These are phyloP conservation scores for Schizothorax lantsangensis DNA, from an alignment of 2,797 vertebrate species.

Conservation along the genomic window DNA sequence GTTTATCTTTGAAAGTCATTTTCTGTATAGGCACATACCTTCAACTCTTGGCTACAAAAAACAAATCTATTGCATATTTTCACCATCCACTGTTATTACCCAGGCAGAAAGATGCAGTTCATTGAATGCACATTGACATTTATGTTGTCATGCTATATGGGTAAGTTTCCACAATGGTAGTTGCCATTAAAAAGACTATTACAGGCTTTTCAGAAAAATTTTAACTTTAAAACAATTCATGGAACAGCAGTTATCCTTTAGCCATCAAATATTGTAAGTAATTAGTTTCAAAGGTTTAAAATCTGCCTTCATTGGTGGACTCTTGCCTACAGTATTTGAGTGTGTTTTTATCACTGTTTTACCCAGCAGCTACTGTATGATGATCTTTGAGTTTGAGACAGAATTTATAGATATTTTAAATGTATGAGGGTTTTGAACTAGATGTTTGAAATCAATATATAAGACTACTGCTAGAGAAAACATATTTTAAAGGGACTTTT, in stretches of 20 bases:
- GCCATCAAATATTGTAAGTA: too few species aligned
- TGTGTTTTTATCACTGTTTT: not conserved
- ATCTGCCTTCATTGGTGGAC: too few species aligned
- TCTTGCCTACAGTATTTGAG: not conserved
- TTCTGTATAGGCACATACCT: not conserved
- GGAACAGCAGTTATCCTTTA: not conserved
- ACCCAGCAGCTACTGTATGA: not conserved
- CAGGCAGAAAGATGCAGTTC: not conserved
- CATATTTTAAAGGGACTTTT: not conserved
- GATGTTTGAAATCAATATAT: not conserved
- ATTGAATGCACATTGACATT: not conserved
- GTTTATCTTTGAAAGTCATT: not conserved
- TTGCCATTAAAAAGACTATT: not conserved
- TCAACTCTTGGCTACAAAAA: not conserved
- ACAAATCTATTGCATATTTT: not conserved
- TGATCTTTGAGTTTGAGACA: not conserved
- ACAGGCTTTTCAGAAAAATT: not conserved
- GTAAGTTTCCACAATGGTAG: not conserved
- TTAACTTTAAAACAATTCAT: not conserved
- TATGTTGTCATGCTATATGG: not conserved
- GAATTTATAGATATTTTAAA: not conserved
- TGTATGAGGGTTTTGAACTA: not conserved
- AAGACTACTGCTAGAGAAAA: not conserved
- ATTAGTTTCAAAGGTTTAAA: too few species aligned
- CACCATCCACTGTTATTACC: not conserved